Conservation (phyloP, 2,888 invertebrate species). For the Elysia crispata region DNA sequence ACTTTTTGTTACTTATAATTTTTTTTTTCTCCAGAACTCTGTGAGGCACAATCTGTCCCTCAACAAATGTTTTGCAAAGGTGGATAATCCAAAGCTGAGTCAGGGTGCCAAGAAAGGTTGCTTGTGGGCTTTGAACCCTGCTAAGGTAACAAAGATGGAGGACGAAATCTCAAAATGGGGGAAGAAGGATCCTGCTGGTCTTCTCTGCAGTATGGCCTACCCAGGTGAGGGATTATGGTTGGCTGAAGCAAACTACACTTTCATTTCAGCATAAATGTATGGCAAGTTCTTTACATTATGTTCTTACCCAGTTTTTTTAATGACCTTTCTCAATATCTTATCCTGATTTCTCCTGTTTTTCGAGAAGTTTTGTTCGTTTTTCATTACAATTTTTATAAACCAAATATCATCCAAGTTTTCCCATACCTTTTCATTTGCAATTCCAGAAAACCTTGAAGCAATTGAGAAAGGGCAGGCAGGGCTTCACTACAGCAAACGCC, state of each 20-base stretch:
- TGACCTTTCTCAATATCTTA: no score
- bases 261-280: no score
- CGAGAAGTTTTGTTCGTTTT: no score
- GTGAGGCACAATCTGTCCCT: slow-evolving; percentile 97
- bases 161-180: slow-evolving; percentile 99
- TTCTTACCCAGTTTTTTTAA: no score
- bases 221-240: slow-evolving; percentile 86
- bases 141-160: slow-evolving; percentile 96
- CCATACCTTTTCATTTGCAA: no score
- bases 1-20: no score
- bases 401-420: no score
- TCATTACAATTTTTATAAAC: no score
- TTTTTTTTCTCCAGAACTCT: no score
- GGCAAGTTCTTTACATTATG: no score
- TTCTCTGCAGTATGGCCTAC: slow-evolving; percentile 94
- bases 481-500: slow-evolving; percentile 38
- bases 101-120: slow-evolving; percentile 81
- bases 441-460: slow-evolving; percentile 70
- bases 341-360: no score
- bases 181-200: slow-evolving; percentile 94
- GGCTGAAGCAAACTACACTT: no score
- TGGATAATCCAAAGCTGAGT: slow-evolving; percentile 90
- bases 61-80: slow-evolving; percentile 99
- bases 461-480: slow-evolving; percentile 73
- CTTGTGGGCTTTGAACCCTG: slow-evolving; percentile 97